Evolutionary conservation across 2,888 invertebrate genomes (phyloP).

Genomic region (Stenoptilia bipunctidactyla): DNA sequence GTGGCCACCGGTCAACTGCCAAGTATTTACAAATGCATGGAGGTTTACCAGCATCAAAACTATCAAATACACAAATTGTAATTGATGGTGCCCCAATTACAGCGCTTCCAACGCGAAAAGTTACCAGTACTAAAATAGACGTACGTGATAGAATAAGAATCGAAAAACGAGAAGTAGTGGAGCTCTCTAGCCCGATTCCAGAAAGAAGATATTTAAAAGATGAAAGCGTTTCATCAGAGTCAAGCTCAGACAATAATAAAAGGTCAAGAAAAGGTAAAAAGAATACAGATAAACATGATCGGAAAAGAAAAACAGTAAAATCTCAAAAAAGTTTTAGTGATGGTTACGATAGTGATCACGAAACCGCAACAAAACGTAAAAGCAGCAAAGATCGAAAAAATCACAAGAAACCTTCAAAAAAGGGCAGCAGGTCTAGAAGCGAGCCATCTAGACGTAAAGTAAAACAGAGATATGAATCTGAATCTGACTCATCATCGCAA

Average conservation of each 20-base stretch:
- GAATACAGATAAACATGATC: constrained; percentile 37
- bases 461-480: constrained; percentile 35
- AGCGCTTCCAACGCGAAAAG: constrained; percentile 51
- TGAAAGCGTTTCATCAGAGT: constrained; percentile 47
- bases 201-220: constrained; percentile 34
- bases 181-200: constrained; percentile 50
- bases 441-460: constrained; percentile 50
- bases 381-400: constrained; percentile 26
- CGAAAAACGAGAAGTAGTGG: constrained; percentile 63
- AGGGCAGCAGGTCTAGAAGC: constrained; percentile 54
- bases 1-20: constrained; percentile 90
- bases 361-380: constrained; percentile 17
- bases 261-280: constrained; percentile 26
- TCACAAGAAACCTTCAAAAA: constrained; percentile 28
- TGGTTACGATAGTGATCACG: constrained; percentile 57
- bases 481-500: constrained; percentile 42
- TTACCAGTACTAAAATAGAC: constrained; percentile 66
- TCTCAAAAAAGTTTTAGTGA: constrained; percentile 64
- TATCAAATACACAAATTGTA: constrained; percentile 62
- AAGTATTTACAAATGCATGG: constrained; percentile 94
- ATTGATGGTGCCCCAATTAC: constrained; percentile 57
- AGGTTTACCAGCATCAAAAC: constrained; percentile 83
- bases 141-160: constrained; percentile 60
- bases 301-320: constrained; percentile 40
- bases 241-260: constrained; percentile 56